phyloP scores from a whole-genome alignment of 2,113 vertebrate species.

The Physeter macrocephalus region DNA sequence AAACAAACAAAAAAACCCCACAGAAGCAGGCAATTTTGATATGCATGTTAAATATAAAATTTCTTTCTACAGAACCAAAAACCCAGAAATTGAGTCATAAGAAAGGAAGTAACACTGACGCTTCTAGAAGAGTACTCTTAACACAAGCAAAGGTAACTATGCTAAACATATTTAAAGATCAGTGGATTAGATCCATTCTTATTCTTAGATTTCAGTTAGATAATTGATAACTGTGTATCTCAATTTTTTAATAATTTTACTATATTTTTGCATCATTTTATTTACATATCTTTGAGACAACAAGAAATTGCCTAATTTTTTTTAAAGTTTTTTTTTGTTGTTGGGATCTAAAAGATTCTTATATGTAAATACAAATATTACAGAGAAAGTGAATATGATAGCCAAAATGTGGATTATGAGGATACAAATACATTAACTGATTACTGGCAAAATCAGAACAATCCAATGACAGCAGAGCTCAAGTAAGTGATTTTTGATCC shows the following conservation, averaged over 20 bases:
- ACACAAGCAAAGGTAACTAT: slow-evolving; percentile 92
- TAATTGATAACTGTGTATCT: slow-evolving; percentile 42
- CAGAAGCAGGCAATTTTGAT: slow-evolving; percentile 22
- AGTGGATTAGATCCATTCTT: slow-evolving; percentile 40
- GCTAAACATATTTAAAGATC: not conserved
- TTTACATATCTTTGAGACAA: slow-evolving; percentile 64
- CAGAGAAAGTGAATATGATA: slow-evolving; percentile 71
- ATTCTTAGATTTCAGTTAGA: slow-evolving; percentile 23
- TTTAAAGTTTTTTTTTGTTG: slow-evolving; percentile 50
- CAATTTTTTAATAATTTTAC: slow-evolving; percentile 10
- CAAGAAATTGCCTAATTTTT: slow-evolving; percentile 57
- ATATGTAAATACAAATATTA: slow-evolving; percentile 71
- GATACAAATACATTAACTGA: slow-evolving; percentile 71
- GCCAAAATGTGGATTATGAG: slow-evolving; percentile 66
- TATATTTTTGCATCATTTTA: slow-evolving; percentile 56
- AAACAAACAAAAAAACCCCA: not conserved
- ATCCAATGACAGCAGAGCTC: slow-evolving; percentile 66
- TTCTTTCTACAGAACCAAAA: slow-evolving; percentile 80
- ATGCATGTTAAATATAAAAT: slow-evolving; percentile 50
- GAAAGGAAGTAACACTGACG: slow-evolving; percentile 81
- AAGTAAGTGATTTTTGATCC: slow-evolving; percentile 72
- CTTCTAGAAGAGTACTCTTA: slow-evolving; percentile 89
- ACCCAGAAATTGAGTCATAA: slow-evolving; percentile 85
- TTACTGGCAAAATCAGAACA: slow-evolving; percentile 71
- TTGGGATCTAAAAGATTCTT: slow-evolving; percentile 71